phyloP scores from a whole-genome alignment of 2,113 vertebrate genomes.

The Willisornis vidua region DNA sequence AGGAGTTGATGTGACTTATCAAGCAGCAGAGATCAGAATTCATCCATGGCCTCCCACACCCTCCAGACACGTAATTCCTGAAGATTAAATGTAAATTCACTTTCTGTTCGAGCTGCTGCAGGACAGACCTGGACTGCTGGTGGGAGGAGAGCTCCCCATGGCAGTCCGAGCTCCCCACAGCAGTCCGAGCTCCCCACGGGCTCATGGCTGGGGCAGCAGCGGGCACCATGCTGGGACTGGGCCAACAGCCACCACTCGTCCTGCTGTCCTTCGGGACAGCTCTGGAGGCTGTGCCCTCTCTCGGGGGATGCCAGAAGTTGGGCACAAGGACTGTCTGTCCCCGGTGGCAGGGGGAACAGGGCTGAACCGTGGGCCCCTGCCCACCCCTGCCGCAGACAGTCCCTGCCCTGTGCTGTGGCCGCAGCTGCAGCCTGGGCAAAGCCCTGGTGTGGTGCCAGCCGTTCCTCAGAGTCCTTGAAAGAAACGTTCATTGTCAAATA shows the following conservation, averaged over 20 bases:
- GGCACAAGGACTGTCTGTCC: conserved; percentile 22
- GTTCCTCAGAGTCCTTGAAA: conserved; percentile 22
- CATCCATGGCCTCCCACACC: neutral
- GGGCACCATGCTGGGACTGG: rapidly evolving
- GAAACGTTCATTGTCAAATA: conserved; percentile 44
- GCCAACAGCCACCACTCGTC: rapidly evolving
- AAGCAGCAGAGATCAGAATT: neutral
- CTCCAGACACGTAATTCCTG: neutral
- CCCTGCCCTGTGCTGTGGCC: conserved; percentile 20
- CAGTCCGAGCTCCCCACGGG: rapidly evolving
- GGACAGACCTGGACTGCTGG: neutral
- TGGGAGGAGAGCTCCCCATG: rapidly evolving
- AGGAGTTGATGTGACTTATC: neutral
- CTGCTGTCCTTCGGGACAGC: rapidly evolving
- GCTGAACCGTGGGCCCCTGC: neutral
- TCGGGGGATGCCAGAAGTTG: neutral
- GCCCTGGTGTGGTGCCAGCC: neutral
- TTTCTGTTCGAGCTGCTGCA: neutral
- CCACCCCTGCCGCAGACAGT: conserved; percentile 16
- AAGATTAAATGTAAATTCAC: neutral
- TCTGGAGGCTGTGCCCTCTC: neutral
- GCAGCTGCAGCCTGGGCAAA: conserved; percentile 20
- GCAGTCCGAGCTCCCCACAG: rapidly evolving
- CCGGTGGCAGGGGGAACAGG: neutral
- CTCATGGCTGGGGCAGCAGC: rapidly evolving